Conservation (phyloP, 1,140 invertebrate genomes). For the Cherax destructor region DNA sequence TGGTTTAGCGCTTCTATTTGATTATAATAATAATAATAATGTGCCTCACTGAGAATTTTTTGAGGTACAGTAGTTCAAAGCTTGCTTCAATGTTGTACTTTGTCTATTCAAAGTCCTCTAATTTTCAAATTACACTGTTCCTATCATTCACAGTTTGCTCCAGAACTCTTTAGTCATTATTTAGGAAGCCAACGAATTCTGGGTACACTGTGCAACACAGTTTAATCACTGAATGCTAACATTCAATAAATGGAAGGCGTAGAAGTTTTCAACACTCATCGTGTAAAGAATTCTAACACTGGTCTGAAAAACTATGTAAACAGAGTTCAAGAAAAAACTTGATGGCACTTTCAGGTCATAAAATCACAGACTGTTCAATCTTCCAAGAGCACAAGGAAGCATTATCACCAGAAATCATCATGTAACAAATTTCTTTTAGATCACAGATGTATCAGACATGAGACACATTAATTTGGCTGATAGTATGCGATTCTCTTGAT, state of each 20-base stretch:
- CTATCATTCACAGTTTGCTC: background rate
- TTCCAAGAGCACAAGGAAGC: conserved; percentile 25
- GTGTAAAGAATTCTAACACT: background rate
- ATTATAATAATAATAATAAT: too few relatives aligned
- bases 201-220: background rate
- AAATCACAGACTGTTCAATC: conserved; percentile 22
- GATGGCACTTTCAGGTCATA: conserved; percentile 24
- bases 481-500: conserved; percentile 16
- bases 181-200: background rate
- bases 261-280: background rate
- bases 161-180: background rate
- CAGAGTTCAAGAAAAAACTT: background rate
- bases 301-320: background rate
- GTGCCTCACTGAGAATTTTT: background rate
- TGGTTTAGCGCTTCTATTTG: too few relatives aligned
- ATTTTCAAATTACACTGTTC: background rate
- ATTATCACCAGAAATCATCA: background rate
- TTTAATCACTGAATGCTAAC: background rate
- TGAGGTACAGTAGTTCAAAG: background rate
- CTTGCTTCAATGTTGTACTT: background rate
- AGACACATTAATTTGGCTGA: conserved; percentile 31
- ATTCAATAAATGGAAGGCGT: background rate
- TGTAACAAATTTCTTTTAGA: background rate
- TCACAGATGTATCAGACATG: background rate
- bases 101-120: background rate